Base-by-base conservation (phyloP, 2,888 invertebrate species). In the Cremastinae sp. region DNA sequence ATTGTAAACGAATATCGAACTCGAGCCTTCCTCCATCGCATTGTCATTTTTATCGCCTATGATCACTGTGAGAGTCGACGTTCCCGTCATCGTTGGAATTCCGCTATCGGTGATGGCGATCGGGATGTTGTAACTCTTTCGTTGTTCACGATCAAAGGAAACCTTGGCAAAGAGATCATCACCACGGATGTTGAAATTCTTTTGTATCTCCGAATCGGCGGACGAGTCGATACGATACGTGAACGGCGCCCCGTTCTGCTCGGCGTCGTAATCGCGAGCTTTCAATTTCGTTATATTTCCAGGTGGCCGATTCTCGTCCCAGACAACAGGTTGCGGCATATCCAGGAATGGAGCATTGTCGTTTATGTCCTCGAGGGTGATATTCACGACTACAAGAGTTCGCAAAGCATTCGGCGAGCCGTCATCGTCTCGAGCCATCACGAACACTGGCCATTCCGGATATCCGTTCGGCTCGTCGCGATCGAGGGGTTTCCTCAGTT, bases 31-130 rank as follows among this genome's bases (percentile, higher is more conserved):
- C 55, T 92, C 91, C 95, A 98, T 99, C 1, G 93, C 91, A 88
- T 98, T 98, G 87, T 98, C 98, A 88, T 99, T 99, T 75, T 93
- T 92, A 90, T 99, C 99, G 2, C 98, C 98, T 79, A 99, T 98
- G 43, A 97, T 95, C 10, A 98, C 94, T 69, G 94, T 95, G 12
- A 98, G 91, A 9, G 94, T 95, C 78, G 97, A 97, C 0, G 95
- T 95, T 2, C 95, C 96, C 0, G 95, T 95, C 90, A 93, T 90
- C 4, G 89, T 81, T 0, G 95, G 95, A 0, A 90, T 91, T 0
- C 98, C 97, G 74, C 94, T 95, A 88, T 99, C 99, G 0, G 94
- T 95, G 83, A 99, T 97, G 9, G 94, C 93, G 64, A 99, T 96
- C 0, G 97, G 97, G 79, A 99, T 94, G 76, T 93, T 93, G 88